A percentile compares a stretch with the other conserved stretches of the same genome.
These are phyloP conservation scores for Rhopalosiphum maidis DNA, from an alignment of 1,140 invertebrate species.

Conservation along the genomic window DNA sequence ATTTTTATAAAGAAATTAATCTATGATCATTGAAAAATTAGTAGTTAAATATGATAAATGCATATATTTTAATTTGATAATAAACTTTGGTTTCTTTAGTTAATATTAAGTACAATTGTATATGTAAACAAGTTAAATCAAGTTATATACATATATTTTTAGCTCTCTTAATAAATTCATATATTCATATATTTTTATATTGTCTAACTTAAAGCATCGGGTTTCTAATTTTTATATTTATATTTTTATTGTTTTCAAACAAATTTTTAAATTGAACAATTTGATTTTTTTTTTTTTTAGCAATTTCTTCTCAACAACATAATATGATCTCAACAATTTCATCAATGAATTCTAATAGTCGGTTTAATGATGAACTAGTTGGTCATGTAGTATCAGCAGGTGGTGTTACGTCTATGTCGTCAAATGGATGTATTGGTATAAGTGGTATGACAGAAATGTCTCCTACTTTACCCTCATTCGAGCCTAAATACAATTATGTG, in stretches of 20 bases:
- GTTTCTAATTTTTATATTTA: not conserved
- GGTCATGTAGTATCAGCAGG: constrained; percentile 4
- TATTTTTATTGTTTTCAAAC: not conserved
- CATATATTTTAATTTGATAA: not conserved
- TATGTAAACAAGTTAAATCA: not conserved
- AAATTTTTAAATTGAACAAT: not conserved
- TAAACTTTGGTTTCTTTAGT: not conserved
- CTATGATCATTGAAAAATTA: not conserved
- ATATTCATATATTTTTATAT: not conserved
- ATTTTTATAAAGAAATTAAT: not conserved
- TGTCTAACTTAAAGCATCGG: not conserved
- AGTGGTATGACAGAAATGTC: constrained; percentile 21
- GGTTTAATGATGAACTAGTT: constrained; percentile 38
- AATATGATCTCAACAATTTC: constrained; percentile 23
- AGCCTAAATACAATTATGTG: constrained; percentile 45
- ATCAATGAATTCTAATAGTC: constrained; percentile 56
- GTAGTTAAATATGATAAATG: not conserved
- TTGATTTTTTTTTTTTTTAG: constrained; percentile 24
- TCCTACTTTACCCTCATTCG: constrained; percentile 25
- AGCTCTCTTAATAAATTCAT: too few relatives aligned
- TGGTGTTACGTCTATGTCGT: not conserved
- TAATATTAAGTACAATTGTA: not conserved
- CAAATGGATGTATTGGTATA: constrained; percentile 20
- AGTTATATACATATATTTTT: not conserved
- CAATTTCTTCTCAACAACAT: not conserved